These are phyloP conservation scores for Botia almorhae DNA, from an alignment of 2,797 vertebrate genomes.

Conservation along the genomic window DNA sequence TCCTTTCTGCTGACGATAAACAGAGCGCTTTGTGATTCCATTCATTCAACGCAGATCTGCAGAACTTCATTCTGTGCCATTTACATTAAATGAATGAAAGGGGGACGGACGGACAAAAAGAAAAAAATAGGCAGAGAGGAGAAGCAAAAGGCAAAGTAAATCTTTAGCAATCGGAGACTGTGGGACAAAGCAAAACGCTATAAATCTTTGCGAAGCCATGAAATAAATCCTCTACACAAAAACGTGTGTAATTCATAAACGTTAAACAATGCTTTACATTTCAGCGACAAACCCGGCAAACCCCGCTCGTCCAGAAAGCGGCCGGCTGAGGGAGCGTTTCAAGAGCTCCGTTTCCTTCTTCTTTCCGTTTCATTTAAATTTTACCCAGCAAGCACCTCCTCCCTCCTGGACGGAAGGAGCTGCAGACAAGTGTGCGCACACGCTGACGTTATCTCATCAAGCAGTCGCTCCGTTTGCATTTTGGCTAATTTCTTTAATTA, in stretches of 20 bases:
- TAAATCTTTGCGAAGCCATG: conserved; percentile 15
- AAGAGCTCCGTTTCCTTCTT: conserved; percentile 59
- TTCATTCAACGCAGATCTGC: conserved; percentile 73
- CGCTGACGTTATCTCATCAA: conserved; percentile 77
- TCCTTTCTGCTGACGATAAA: conserved; percentile 77
- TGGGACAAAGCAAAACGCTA: conserved; percentile 58
- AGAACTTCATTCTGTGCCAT: conserved; percentile 81
- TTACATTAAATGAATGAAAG: conserved; percentile 79
- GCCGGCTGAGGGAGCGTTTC: conserved; percentile 1
- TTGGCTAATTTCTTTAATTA: conserved; percentile 86
- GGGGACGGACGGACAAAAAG: conserved; percentile 57
- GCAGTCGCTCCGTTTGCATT: conserved; percentile 79
- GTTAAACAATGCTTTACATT: conserved; percentile 1
- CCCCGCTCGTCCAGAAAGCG: not conserved
- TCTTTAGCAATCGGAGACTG: not conserved
- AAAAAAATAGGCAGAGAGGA: conserved; percentile 56
- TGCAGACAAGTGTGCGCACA: conserved; percentile 68
- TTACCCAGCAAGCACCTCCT: conserved; percentile 71
- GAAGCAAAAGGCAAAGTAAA: conserved; percentile 66
- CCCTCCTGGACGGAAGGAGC: conserved; percentile 65
- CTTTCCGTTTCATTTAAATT: conserved; percentile 74
- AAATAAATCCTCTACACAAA: conserved; percentile 14
- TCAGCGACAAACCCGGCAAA: not conserved
- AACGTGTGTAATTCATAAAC: conserved; percentile 1
- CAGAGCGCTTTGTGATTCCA: conserved; percentile 72